Evolutionary conservation across 2,113 vertebrate species (phyloP).

Genomic region (Leuciscus idus): DNA sequence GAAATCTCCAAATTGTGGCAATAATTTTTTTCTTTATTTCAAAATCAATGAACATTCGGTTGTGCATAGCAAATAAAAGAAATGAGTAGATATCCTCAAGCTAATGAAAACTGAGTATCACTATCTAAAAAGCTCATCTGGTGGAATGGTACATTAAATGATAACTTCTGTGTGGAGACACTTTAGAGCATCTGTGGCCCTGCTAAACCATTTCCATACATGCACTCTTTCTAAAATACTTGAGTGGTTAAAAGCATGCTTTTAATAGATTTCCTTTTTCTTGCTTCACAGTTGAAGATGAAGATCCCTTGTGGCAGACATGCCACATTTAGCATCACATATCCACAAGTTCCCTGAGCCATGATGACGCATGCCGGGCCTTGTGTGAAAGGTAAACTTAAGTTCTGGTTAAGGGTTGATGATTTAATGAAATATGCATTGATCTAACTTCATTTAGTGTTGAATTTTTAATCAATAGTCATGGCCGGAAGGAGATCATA

Average conservation of each 20-base stretch:
- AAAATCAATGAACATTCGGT: not conserved
- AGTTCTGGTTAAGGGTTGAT: slow-evolving; percentile 35
- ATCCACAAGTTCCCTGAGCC: not conserved
- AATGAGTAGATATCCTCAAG: not conserved
- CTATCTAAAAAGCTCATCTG: slow-evolving; percentile 31
- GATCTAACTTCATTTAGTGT: slow-evolving; percentile 48
- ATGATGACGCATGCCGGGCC: not conserved
- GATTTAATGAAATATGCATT: slow-evolving; percentile 46
- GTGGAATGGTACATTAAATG: slow-evolving; percentile 39
- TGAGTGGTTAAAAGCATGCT: slow-evolving; percentile 35
- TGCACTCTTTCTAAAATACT: slow-evolving; percentile 27
- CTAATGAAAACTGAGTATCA: slow-evolving; percentile 19
- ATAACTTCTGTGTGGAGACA: slow-evolving; percentile 26
- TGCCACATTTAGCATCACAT: slow-evolving; percentile 23
- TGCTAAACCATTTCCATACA: slow-evolving; percentile 43
- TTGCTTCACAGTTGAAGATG: slow-evolving; percentile 40
- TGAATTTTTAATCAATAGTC: slow-evolving; percentile 56
- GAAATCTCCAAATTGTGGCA: not conserved
- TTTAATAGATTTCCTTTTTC: slow-evolving; percentile 36
- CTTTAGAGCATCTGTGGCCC: slow-evolving; percentile 26
- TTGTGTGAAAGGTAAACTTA: slow-evolving; percentile 22
- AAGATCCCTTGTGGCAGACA: slow-evolving; percentile 38
- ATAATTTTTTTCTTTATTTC: not conserved
- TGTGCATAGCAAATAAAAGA: slow-evolving; percentile 7
- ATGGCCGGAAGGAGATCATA: slow-evolving; percentile 51